Conservation (phyloP, 2,797 vertebrate genomes). For the Loriculus beryllinus region DNA sequence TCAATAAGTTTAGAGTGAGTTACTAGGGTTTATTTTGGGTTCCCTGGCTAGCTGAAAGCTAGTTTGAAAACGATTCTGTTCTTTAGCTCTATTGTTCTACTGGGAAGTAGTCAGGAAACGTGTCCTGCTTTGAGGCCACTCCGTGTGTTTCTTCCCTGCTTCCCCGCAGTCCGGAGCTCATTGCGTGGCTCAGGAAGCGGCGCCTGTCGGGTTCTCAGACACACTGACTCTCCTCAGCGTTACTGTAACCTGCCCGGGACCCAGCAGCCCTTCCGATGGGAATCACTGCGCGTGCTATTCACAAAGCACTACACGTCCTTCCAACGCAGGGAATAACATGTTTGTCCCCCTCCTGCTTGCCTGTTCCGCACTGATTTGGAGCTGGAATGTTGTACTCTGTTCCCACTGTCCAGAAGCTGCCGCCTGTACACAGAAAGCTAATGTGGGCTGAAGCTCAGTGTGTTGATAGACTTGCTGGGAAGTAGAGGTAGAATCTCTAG, state of each 20-base stretch:
- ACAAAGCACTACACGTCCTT: neutral
- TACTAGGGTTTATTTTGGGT: neutral
- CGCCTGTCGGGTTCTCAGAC: neutral
- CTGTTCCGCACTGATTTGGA: neutral
- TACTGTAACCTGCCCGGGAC: neutral
- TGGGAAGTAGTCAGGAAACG: slow-evolving; percentile 19
- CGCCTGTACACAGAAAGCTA: neutral
- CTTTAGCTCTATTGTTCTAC: neutral
- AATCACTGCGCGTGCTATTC: neutral
- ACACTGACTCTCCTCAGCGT: neutral
- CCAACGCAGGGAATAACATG: neutral
- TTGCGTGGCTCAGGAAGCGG: neutral
- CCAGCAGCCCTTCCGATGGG: neutral
- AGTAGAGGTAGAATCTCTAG: neutral
- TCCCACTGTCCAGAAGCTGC: neutral
- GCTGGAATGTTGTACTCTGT: accelerated
- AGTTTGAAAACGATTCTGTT: neutral
- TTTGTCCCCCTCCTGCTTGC: neutral
- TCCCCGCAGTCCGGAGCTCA: neutral
- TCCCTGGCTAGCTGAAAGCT: neutral
- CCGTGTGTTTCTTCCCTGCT: neutral
- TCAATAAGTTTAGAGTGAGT: neutral
- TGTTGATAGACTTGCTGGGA: neutral
- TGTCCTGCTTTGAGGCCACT: neutral
- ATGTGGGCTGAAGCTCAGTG: neutral